phyloP scores from a whole-genome alignment of 2,797 vertebrate species.

The Scolopax bukidnonensis region DNA sequence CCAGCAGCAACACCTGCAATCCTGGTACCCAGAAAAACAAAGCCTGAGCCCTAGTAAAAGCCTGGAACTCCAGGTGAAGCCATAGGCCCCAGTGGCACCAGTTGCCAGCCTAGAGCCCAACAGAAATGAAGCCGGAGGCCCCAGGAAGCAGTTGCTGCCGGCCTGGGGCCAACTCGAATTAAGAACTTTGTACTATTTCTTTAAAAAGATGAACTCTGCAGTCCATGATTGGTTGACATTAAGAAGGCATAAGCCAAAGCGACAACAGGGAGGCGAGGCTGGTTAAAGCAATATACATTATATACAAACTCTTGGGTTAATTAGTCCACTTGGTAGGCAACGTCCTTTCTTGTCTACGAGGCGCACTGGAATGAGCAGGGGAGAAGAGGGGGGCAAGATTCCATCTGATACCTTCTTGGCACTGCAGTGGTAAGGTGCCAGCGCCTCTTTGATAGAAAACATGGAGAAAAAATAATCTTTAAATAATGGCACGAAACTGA shows the following conservation, averaged over 20 bases:
- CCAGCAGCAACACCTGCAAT: conserved; percentile 34
- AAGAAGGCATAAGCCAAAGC: conserved; percentile 79
- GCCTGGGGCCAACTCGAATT: conserved; percentile 39
- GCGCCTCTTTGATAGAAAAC: conserved; percentile 84
- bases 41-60: conserved; percentile 32
- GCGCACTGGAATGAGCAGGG: conserved; percentile 78
- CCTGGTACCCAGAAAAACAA: conserved; percentile 54
- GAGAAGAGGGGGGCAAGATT: conserved; percentile 77
- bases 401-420: conserved; percentile 83
- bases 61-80: conserved; percentile 31
- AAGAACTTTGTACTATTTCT: conserved; percentile 59
- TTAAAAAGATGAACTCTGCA: conserved; percentile 71
- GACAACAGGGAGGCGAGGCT: conserved; percentile 70
- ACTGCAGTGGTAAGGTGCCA: conserved; percentile 79
- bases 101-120: conserved; percentile 34
- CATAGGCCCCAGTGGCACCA: conserved; percentile 17
- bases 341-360: conserved; percentile 77
- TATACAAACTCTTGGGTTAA: conserved; percentile 82
- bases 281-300: conserved; percentile 85
- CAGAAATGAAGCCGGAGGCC: conserved; percentile 19
- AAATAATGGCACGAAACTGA: conserved; percentile 88
- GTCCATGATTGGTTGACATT: conserved; percentile 81
- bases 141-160: background rate
- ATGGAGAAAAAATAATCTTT: conserved; percentile 84
- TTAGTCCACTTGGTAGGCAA: conserved; percentile 83